Conservation (phyloP, 2,113 vertebrate genomes). For the Ardeotis arabs region DNA sequence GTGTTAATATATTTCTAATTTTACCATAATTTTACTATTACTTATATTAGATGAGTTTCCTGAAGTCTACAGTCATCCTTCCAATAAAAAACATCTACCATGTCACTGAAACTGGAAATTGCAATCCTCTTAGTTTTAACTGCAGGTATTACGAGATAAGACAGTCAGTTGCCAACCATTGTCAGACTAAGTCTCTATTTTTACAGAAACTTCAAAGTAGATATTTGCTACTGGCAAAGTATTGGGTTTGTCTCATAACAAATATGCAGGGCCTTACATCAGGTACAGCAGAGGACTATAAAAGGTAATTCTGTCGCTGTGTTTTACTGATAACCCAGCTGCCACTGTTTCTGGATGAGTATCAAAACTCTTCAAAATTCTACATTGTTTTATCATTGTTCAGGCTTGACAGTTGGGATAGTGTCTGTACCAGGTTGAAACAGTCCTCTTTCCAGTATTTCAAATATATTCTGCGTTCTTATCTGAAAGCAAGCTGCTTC, state of each 20-base stretch:
- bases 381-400: background rate
- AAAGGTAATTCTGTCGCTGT: background rate
- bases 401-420: background rate
- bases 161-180: background rate
- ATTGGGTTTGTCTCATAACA: background rate
- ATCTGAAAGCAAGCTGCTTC: background rate
- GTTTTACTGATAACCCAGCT: constrained; percentile 49
- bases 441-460: background rate
- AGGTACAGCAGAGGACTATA: background rate
- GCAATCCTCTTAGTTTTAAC: constrained; percentile 34
- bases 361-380: constrained; percentile 12
- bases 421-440: background rate
- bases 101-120: background rate
- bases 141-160: constrained; percentile 17
- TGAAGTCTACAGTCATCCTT: background rate
- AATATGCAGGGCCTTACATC: background rate
- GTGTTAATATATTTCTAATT: background rate
- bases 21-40: background rate
- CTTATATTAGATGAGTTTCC: background rate
- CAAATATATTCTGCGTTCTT: background rate
- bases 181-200: constrained; percentile 23
- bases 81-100: background rate
- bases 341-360: constrained; percentile 25
- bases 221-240: background rate
- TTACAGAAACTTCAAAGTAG: constrained; percentile 40